Percentiles rank a stretch among this genome's conserved stretches.
phyloP scores from a whole-genome alignment of 2,797 vertebrate species.

The Psittacula echo region DNA sequence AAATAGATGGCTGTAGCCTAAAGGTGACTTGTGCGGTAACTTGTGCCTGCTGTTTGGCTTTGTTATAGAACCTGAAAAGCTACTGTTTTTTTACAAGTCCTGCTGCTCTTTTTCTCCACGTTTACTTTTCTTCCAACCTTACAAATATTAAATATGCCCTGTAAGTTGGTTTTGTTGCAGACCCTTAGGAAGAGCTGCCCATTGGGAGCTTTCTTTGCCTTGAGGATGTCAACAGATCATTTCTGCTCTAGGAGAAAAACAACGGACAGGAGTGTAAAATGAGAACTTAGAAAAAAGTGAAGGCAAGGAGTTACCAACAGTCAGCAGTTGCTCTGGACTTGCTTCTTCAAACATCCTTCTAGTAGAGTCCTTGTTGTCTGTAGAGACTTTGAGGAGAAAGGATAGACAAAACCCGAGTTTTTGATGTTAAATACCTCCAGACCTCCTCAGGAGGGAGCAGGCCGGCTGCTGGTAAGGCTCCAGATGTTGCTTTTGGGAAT shows the following conservation, averaged over 20 bases:
- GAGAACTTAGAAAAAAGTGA: background rate
- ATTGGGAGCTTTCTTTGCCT: background rate
- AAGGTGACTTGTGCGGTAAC: background rate
- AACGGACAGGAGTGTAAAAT: background rate
- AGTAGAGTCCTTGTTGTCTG: background rate
- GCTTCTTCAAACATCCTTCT: background rate
- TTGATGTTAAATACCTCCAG: background rate
- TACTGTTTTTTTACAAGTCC: background rate
- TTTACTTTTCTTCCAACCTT: background rate
- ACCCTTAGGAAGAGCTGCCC: background rate
- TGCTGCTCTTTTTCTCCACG: background rate
- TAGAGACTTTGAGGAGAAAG: background rate
- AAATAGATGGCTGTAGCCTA: conserved; percentile 9
- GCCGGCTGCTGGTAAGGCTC: background rate
- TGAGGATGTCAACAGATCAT: background rate
- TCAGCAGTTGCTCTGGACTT: background rate
- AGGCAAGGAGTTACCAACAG: background rate
- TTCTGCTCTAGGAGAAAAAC: background rate
- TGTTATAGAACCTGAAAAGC: background rate
- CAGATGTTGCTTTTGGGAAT: background rate
- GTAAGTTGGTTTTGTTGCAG: background rate
- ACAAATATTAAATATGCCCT: background rate
- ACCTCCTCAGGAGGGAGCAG: background rate
- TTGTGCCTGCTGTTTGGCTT: background rate
- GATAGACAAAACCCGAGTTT: background rate